Percentiles rank a stretch among this genome's conserved stretches.
These are phyloP conservation scores for Orgyia antiqua DNA, from an alignment of 2,888 invertebrate genomes.

Conservation along the genomic window DNA sequence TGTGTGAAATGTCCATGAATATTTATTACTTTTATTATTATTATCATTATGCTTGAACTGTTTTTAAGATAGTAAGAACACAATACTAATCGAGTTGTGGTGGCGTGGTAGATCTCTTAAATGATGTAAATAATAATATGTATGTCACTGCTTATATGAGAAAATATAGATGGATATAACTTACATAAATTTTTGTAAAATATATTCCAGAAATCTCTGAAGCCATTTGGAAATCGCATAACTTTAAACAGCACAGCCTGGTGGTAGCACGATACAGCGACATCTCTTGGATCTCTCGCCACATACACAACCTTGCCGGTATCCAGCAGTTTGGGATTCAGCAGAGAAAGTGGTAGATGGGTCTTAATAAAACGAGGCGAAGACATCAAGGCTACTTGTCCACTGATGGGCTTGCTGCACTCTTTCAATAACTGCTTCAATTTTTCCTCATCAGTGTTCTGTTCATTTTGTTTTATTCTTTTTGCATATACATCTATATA, in stretches of 20 bases:
- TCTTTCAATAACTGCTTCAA: not conserved
- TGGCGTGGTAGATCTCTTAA: too few relatives aligned
- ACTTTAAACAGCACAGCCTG: conserved; percentile 79
- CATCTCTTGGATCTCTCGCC: conserved; percentile 87
- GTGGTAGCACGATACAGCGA: conserved; percentile 85
- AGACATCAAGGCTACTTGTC: conserved; percentile 17
- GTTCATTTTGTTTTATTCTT: not conserved
- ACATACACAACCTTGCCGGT: conserved; percentile 81
- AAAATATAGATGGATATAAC: too few relatives aligned
- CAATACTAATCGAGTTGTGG: too few relatives aligned
- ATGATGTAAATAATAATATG: too few relatives aligned
- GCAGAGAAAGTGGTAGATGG: conserved; percentile 84
- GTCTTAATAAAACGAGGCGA: conserved; percentile 80
- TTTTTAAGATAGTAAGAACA: too few relatives aligned
- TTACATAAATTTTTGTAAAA: conserved; percentile 2
- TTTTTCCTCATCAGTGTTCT: not conserved
- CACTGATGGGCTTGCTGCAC: conserved; percentile 3
- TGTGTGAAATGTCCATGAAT: too few relatives aligned
- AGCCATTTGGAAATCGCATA: conserved; percentile 28
- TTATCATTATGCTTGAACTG: too few relatives aligned
- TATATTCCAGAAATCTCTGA: conserved; percentile 2
- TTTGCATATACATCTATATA: not conserved
- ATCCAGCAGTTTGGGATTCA: conserved; percentile 76
- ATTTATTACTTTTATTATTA: too few relatives aligned
- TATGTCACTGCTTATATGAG: too few relatives aligned